A percentile compares a stretch with the other conserved stretches of the same genome.
These are phyloP conservation scores for Pollenia labialis DNA, from an alignment of 2,888 invertebrate genomes.

Conservation along the genomic window DNA sequence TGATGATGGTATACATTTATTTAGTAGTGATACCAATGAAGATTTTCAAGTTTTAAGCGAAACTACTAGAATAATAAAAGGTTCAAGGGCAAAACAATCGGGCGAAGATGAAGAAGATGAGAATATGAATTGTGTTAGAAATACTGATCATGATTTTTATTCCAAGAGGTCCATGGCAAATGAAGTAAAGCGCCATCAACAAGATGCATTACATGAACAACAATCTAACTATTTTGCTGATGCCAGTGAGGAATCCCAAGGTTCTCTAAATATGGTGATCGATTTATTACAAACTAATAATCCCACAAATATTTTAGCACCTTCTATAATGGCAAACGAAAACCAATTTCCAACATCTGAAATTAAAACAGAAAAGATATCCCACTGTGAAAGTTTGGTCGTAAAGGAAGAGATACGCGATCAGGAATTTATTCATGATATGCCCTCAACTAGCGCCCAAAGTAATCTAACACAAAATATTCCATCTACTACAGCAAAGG, in stretches of 20 bases:
- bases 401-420: slow-evolving; percentile 39
- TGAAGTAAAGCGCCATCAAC: not conserved
- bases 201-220: slow-evolving; percentile 50
- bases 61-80: slow-evolving; percentile 54
- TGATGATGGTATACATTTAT: slow-evolving; percentile 57
- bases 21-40: slow-evolving; percentile 76
- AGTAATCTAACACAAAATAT: slow-evolving; percentile 9
- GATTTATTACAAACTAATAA: slow-evolving; percentile 21
- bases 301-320: not conserved
- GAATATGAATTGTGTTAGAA: slow-evolving; percentile 59
- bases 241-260: slow-evolving; percentile 73
- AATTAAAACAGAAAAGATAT: slow-evolving; percentile 59
- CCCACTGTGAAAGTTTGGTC: slow-evolving; percentile 2
- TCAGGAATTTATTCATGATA: slow-evolving; percentile 27
- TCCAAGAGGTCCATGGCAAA: slow-evolving; percentile 73
- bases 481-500: not conserved
- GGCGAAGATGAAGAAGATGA: slow-evolving; percentile 25
- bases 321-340: slow-evolving; percentile 3
- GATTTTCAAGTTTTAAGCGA: slow-evolving; percentile 70
- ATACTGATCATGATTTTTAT: slow-evolving; percentile 81
- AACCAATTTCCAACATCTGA: slow-evolving; percentile 56
- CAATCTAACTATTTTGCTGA: slow-evolving; percentile 74
- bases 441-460: slow-evolving; percentile 63
- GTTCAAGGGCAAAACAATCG: not conserved
- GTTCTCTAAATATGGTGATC: slow-evolving; percentile 57